phyloP scores from a whole-genome alignment of 2,888 invertebrate genomes.

The Conus canariensis region DNA sequence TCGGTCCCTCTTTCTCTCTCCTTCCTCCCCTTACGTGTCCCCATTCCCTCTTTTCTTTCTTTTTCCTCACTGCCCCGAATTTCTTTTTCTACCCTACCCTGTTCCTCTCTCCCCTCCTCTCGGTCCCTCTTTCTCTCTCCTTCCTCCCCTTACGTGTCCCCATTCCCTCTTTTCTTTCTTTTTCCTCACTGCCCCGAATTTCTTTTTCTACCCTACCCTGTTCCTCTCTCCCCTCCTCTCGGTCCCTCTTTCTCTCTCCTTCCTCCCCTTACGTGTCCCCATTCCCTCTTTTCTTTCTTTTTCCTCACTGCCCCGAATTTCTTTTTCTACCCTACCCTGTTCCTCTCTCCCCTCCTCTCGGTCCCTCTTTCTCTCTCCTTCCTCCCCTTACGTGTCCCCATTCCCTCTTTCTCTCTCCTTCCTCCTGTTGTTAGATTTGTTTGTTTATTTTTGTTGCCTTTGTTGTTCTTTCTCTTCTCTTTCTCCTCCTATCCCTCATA shows the following conservation, averaged over 20 bases:
- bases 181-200: neutral
- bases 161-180: neutral
- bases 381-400: neutral
- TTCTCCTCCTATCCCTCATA: neutral
- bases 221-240: constrained; percentile 4
- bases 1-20: neutral
- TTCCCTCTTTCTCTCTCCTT: neutral
- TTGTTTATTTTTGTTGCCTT: neutral
- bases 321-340: neutral
- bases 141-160: neutral
- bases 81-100: neutral
- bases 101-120: neutral
- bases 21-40: neutral
- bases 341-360: neutral
- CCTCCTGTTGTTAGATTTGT: too few relatives aligned
- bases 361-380: neutral
- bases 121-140: neutral
- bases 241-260: neutral
- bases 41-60: neutral
- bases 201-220: neutral
- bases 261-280: neutral
- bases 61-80: neutral
- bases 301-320: neutral
- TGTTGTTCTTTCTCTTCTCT: neutral
- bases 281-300: neutral